phyloP scores from a whole-genome alignment of 1,140 invertebrate species.

The Tetraneura akinire region DNA sequence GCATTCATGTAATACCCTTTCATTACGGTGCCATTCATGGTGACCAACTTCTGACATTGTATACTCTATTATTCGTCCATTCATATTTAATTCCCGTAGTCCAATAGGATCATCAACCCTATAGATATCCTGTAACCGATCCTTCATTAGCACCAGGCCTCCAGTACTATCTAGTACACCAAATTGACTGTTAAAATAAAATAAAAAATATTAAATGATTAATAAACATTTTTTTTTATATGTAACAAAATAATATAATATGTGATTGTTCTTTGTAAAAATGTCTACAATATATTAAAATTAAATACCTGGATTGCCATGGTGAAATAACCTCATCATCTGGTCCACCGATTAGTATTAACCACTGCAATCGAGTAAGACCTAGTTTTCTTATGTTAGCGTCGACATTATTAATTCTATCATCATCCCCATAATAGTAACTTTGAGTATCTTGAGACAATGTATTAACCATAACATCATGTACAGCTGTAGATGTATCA shows the following conservation, averaged over 20 bases:
- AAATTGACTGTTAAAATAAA: slow-evolving; percentile 25
- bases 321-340: slow-evolving; percentile 91
- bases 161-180: slow-evolving; percentile 8
- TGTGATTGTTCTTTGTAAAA: too few relatives aligned
- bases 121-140: background rate
- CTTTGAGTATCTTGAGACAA: background rate
- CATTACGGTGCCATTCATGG: slow-evolving; percentile 34
- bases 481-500: background rate
- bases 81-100: slow-evolving; percentile 25
- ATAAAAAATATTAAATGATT: background rate
- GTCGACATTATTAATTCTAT: background rate
- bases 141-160: background rate
- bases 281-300: background rate
- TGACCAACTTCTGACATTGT: slow-evolving; percentile 65
- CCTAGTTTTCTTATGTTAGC: slow-evolving; percentile 59
- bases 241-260: too few relatives aligned
- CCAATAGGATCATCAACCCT: slow-evolving; percentile 26
- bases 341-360: slow-evolving; percentile 86
- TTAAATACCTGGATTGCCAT: slow-evolving; percentile 82
- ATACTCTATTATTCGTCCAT: background rate
- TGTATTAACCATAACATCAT: background rate
- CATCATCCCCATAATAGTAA: background rate
- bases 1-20: slow-evolving; percentile 24
- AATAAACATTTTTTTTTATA: background rate
- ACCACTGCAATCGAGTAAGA: slow-evolving; percentile 71